Evolutionary conservation across 35 echinoderm and acorn worm genomes (phyloP).

Genomic region (Apostichopus parvimensis): DNA sequence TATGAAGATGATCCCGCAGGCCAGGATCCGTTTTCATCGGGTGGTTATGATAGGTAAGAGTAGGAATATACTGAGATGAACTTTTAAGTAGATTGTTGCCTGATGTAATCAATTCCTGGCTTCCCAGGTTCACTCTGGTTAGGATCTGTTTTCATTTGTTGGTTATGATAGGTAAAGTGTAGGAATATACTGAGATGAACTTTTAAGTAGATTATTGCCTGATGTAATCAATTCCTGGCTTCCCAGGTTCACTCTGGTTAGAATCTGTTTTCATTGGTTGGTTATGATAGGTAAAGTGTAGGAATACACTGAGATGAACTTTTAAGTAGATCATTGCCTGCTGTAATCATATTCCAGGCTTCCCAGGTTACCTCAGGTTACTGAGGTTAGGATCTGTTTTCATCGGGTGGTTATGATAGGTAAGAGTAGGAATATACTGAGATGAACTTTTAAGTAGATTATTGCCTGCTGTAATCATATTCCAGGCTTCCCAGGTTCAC

Average conservation of each 20-base stretch:
- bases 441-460: too few species aligned
- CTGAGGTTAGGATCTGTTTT: background rate
- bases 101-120: too few species aligned
- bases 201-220: too few species aligned
- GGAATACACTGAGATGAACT: background rate
- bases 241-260: too few species aligned
- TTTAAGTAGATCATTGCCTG: too few species aligned
- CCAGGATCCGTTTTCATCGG: constrained; percentile 3
- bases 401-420: background rate
- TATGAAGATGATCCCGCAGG: constrained; percentile 20
- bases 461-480: too few species aligned
- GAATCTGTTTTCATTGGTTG: background rate
- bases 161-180: constrained; percentile 5
- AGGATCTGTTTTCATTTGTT: background rate
- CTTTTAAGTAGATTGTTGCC: too few species aligned
- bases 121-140: background rate
- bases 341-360: too few species aligned
- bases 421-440: background rate
- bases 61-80: background rate
- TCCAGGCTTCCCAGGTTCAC: too few species aligned
- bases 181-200: background rate
- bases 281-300: constrained; percentile 7
- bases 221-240: too few species aligned
- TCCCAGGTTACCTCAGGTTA: background rate
- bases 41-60: constrained; percentile 3